phyloP scores from a whole-genome alignment of 2,113 vertebrate genomes.

The Plecotus auritus region DNA sequence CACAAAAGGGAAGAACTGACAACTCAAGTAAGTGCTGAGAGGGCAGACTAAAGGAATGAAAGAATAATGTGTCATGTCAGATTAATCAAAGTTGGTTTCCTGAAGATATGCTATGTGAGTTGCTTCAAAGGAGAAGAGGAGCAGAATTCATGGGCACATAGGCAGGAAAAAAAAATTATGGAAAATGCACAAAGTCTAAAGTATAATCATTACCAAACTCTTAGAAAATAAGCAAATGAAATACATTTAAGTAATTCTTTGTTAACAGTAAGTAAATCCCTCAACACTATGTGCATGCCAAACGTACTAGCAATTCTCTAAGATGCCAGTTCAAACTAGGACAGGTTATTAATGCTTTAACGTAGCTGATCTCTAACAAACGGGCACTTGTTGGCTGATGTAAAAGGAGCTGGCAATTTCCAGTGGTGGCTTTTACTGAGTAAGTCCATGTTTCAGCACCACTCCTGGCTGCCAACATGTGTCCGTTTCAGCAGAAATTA shows the following conservation, averaged over 20 bases:
- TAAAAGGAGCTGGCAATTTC: constrained; percentile 57
- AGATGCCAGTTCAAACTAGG: constrained; percentile 60
- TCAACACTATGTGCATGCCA: background rate
- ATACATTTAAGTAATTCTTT: background rate
- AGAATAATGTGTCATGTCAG: background rate
- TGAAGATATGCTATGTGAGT: background rate
- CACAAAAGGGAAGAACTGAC: background rate
- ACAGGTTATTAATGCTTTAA: constrained; percentile 47
- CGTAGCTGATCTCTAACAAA: constrained; percentile 55
- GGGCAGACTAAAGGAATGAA: background rate
- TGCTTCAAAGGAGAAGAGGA: background rate
- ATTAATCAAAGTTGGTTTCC: background rate
- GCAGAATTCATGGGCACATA: background rate
- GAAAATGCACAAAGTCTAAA: constrained; percentile 6
- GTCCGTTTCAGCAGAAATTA: constrained; percentile 58
- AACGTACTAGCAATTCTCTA: constrained; percentile 37
- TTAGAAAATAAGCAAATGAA: background rate
- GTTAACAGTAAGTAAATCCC: background rate
- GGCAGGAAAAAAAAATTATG: background rate
- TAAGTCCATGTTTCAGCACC: constrained; percentile 37
- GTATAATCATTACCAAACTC: background rate
- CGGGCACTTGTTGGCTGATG: constrained; percentile 58
- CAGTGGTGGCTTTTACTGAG: constrained; percentile 32
- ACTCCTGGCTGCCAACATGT: constrained; percentile 51
- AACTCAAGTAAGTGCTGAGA: background rate